Base-by-base conservation (phyloP, 2,888 invertebrate genomes). In the Athrips mouffetella region DNA sequence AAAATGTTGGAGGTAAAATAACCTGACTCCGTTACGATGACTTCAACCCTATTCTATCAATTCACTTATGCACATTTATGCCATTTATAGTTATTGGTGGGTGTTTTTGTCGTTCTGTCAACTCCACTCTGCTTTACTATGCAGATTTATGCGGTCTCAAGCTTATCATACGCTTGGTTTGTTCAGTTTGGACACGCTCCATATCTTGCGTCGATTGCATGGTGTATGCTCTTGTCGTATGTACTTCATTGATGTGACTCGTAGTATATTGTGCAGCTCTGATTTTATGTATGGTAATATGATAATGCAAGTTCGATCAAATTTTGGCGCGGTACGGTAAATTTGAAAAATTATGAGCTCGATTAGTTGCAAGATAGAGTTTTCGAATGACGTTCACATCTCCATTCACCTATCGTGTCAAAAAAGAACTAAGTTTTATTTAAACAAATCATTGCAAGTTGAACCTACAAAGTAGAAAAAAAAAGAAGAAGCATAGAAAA, bases 61-160 rank as follows among this genome's bases (percentile, higher is more conserved):
- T 27, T 52, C 41, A 54, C 16, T 40, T 57, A 53, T 57, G 56
- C 13, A 11, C 63, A 66, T 68, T 64, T 57, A 63, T 63, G 62
- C 21, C 37, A 21, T 37, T 37, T 11, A 37, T 37, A 37, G 20
- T 69, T 61, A 67, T 73, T 63, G 65, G 57, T 53, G 58, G 23
- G 56, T 73, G 73, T 75, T 78, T 79, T 76, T 76, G 72, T 73
- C 65, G 53, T 65, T 53, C 63, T 71, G 73, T 74, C 73, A 69
- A 53, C 55, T 52, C 29, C 79, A 78, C 66, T 57, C 58, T 65
- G 60, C 65, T 70, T 72, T 63, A 56, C 56, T 77, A 85, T 82
- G 82, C 70, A 80, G 76, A 85, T 80, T 76, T 75, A 80, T 80
- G 78, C 77, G 73, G 74, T 73, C 76, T 78, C 70, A 69, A 67